These are phyloP conservation scores for Peromyscus attwateri DNA, from an alignment of 2,797 vertebrate genomes.

Conservation along the genomic window DNA sequence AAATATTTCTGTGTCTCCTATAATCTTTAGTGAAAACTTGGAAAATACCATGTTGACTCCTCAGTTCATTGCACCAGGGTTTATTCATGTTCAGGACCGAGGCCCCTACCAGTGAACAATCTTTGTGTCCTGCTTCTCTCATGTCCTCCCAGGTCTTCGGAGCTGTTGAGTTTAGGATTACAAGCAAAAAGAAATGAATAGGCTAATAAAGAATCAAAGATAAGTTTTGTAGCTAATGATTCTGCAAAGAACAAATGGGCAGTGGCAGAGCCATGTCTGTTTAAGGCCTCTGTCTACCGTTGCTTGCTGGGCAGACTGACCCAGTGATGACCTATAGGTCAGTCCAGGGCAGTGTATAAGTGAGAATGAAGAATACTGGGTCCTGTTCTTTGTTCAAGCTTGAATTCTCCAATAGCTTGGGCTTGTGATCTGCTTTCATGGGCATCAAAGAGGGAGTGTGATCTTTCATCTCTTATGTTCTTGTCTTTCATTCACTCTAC, in stretches of 20 bases:
- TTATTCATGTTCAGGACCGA: neutral
- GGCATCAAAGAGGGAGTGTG: conserved; percentile 12
- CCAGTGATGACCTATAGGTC: neutral
- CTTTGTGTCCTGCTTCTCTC: neutral
- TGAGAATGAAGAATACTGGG: neutral
- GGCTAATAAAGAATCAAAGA: neutral
- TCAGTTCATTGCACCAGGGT: neutral
- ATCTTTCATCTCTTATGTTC: neutral
- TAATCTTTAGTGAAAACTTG: neutral
- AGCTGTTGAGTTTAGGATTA: neutral
- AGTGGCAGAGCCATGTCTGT: neutral
- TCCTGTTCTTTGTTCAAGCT: neutral
- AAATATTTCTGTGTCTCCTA: neutral
- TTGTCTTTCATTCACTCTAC: conserved; percentile 20
- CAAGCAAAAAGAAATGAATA: neutral
- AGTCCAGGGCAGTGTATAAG: neutral
- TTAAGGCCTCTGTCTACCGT: neutral
- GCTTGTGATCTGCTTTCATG: conserved; percentile 19
- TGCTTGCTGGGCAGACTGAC: conserved; percentile 2
- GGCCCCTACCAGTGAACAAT: neutral
- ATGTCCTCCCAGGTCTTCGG: neutral
- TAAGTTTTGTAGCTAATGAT: neutral
- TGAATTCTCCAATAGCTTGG: neutral
- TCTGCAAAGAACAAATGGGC: neutral
- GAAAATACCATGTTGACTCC: neutral